phyloP scores from a whole-genome alignment of 2,888 invertebrate species.

The Oconnorella tubifera region DNA sequence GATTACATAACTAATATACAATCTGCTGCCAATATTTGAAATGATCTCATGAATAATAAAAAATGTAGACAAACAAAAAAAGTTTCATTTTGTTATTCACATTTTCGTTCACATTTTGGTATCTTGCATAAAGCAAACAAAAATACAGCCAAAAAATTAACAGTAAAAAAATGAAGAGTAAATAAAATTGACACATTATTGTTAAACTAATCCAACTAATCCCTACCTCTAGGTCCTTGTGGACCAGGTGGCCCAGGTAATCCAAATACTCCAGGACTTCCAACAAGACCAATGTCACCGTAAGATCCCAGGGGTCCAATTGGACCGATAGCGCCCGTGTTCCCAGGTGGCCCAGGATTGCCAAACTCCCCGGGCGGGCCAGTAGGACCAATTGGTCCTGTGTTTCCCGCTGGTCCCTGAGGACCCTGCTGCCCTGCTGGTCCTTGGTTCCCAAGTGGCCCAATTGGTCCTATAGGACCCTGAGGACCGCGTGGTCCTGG shows the following conservation, averaged over 20 bases:
- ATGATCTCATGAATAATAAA: no score
- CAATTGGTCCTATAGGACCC: conserved; percentile 7
- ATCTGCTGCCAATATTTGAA: no score
- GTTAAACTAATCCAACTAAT: no score
- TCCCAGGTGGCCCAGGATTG: conserved; percentile 25
- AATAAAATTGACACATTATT: no score
- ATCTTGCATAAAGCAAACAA: no score
- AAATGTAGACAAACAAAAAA: no score
- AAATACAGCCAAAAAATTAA: no score
- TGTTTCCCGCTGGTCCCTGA: conserved; percentile 17
- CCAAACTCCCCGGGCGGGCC: conserved; percentile 29
- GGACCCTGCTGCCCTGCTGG: conserved; percentile 23
- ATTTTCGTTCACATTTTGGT: no score
- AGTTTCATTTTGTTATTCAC: no score
- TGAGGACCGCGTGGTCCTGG: not conserved
- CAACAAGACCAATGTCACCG: conserved; percentile 2
- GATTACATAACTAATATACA: no score
- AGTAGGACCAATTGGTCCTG: conserved; percentile 17
- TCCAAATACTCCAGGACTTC: conserved; percentile 6
- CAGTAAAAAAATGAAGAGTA: no score
- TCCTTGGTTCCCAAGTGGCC: conserved; percentile 7
- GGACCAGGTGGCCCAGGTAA: conserved; percentile 16
- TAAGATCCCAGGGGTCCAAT: conserved; percentile 4
- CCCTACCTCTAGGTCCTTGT: conserved; percentile 16
- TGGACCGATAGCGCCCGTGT: conserved; percentile 23